A percentile compares a stretch with the other conserved stretches of the same genome.
phyloP scores from a whole-genome alignment of 2,888 invertebrate species.

The Hecatera dysodea region DNA sequence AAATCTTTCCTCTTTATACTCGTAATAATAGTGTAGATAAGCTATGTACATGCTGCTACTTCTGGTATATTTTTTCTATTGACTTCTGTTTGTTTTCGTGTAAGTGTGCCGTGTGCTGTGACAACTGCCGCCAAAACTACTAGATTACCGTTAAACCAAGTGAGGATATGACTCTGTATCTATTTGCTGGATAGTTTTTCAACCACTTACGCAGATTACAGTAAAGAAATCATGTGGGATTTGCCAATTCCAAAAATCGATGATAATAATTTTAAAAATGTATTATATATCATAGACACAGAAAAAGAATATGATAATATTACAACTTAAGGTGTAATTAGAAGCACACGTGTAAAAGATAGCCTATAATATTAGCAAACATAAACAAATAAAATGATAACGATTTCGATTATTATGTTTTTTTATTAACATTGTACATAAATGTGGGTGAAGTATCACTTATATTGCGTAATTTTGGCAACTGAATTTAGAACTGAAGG shows the following conservation, averaged over 20 bases:
- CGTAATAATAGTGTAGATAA: too few relatives aligned
- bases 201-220: neutral
- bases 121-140: neutral
- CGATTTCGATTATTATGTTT: slow-evolving; percentile 47
- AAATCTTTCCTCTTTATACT: too few relatives aligned
- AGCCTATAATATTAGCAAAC: slow-evolving; percentile 39
- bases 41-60: neutral
- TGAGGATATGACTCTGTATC: neutral
- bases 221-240: too few relatives aligned
- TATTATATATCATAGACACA: neutral
- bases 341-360: slow-evolving; percentile 30
- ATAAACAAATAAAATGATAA: slow-evolving; percentile 42
- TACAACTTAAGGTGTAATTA: slow-evolving; percentile 15
- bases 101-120: neutral
- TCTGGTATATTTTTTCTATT: neutral
- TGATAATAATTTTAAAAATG: too few relatives aligned
- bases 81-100: neutral
- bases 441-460: slow-evolving; percentile 46
- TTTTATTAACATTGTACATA: slow-evolving; percentile 49
- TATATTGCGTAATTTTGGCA: slow-evolving; percentile 27
- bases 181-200: too few relatives aligned
- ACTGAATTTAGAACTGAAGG: neutral
- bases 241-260: too few relatives aligned
- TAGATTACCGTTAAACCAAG: too few relatives aligned
- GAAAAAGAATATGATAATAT: neutral